These are phyloP conservation scores for Sesamia nonagrioides DNA, from an alignment of 1,140 invertebrate genomes.

Conservation along the genomic window DNA sequence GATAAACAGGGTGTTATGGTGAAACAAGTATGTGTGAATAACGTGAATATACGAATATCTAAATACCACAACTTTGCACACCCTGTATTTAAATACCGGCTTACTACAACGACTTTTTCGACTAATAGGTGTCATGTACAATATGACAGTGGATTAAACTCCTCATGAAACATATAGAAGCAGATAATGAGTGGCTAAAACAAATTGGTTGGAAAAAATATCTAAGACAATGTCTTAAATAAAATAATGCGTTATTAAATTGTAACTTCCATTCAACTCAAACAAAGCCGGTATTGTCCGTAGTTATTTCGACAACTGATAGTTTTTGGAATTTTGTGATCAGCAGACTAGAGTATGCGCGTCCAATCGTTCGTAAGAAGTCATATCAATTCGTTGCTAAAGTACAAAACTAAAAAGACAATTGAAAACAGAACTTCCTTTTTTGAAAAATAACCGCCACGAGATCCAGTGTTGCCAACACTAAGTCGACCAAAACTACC, in stretches of 20 bases:
- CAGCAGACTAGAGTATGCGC: constrained; percentile 9
- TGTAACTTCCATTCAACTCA: not conserved
- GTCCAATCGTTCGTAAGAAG: constrained; percentile 26
- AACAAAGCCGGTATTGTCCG: constrained; percentile 4
- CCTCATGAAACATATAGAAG: not conserved
- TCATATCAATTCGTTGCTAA: constrained; percentile 66
- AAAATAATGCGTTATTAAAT: not conserved
- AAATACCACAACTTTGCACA: constrained; percentile 25
- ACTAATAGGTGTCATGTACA: too few species aligned
- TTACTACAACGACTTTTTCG: too few species aligned
- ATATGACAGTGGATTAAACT: not conserved
- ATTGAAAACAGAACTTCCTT: constrained; percentile 7
- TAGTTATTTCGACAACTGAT: not conserved
- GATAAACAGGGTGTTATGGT: constrained; percentile 46
- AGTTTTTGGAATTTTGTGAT: not conserved
- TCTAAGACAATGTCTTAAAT: not conserved
- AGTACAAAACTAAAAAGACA: constrained; percentile 68
- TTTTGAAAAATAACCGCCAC: constrained; percentile 38
- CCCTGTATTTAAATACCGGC: constrained; percentile 28
- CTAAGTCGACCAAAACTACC: constrained; percentile 63
- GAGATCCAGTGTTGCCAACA: constrained; percentile 60
- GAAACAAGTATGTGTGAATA: constrained; percentile 37
- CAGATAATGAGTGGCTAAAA: not conserved
- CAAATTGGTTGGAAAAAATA: too few species aligned
- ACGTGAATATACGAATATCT: constrained; percentile 26